A percentile compares a stretch with the other conserved stretches of the same genome.
Evolutionary conservation across 2,113 vertebrate species (phyloP).

Genomic region (Spermophilus dauricus): DNA sequence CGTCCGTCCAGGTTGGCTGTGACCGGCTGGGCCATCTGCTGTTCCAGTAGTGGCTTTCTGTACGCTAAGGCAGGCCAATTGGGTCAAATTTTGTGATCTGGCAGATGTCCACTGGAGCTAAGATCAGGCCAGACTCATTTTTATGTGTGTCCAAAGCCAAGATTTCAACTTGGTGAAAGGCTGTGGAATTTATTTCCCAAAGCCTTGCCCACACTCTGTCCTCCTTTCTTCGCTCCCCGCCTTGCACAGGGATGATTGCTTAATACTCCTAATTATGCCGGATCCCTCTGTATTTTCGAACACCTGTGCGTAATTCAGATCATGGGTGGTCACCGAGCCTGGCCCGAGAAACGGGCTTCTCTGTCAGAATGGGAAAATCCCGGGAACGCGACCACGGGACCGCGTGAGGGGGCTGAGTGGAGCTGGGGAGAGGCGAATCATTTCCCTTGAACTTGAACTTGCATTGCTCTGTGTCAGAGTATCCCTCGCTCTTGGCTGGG

Average conservation of each 20-base stretch:
- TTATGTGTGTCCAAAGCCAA: conserved; percentile 79
- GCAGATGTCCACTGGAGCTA: conserved; percentile 66
- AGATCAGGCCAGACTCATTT: conserved; percentile 75
- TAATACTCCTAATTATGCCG: conserved; percentile 74
- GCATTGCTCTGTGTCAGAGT: background rate
- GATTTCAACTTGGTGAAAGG: conserved; percentile 82
- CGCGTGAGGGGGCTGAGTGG: background rate
- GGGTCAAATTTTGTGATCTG: conserved; percentile 79
- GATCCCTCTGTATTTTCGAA: conserved; percentile 65
- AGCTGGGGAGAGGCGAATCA: background rate
- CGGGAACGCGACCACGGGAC: background rate
- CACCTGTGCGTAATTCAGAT: conserved; percentile 75
- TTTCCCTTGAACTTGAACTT: conserved; percentile 7
- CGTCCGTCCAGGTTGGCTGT: background rate
- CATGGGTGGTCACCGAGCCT: conserved; percentile 73
- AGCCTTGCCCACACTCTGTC: conserved; percentile 55
- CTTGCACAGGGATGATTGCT: conserved; percentile 73
- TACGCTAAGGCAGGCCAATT: conserved; percentile 63
- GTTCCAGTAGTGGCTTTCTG: conserved; percentile 34
- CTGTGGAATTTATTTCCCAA: conserved; percentile 80
- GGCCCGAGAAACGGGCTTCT: background rate
- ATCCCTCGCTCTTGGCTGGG: background rate
- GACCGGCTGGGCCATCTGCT: conserved; percentile 61
- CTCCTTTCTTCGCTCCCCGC: conserved; percentile 72
- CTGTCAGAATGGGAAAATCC: conserved; percentile 40